phyloP scores from a whole-genome alignment of 2,888 invertebrate genomes.

The Ischnura elegans region DNA sequence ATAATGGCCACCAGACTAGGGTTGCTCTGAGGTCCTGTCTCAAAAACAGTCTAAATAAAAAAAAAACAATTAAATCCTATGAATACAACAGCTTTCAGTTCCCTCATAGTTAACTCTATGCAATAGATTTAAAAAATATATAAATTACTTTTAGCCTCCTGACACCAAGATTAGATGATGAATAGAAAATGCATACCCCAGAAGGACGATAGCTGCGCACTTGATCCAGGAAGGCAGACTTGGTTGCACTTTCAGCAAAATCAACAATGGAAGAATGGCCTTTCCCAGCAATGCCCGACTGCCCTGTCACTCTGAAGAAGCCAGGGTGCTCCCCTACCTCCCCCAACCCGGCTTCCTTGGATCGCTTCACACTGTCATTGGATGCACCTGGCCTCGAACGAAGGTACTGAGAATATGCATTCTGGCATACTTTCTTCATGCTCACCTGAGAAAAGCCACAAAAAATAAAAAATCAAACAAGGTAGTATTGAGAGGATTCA shows the following conservation, averaged over 20 bases:
- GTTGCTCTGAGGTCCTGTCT: conserved; percentile 90
- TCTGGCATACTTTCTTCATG: conserved; percentile 87
- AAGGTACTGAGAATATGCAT: conserved; percentile 95
- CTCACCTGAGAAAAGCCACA: conserved; percentile 80
- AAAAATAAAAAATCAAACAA: conserved; percentile 50
- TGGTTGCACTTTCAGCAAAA: background rate
- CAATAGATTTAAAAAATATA: background rate
- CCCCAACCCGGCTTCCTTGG: conserved; percentile 84
- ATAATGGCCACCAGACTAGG: conserved; percentile 90
- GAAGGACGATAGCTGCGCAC: conserved; percentile 89
- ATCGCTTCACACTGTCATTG: conserved; percentile 91
- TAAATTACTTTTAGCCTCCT: background rate
- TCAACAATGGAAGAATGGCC: background rate
- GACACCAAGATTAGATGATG: background rate
- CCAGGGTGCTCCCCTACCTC: conserved; percentile 84
- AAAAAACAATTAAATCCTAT: conserved; percentile 26
- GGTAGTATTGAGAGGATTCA: no score
- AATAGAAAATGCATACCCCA: conserved; percentile 80
- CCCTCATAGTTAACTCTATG: no score
- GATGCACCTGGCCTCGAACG: conserved; percentile 94
- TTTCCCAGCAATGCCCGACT: conserved; percentile 70
- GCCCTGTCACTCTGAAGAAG: conserved; percentile 78
- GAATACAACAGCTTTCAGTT: no score
- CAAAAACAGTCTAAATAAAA: conserved; percentile 92
- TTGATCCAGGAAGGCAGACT: conserved; percentile 81